Percentiles rank a stretch among this genome's conserved stretches.
Conservation (phyloP, 2,888 invertebrate genomes). For the Sarcophaga rosellei region DNA sequence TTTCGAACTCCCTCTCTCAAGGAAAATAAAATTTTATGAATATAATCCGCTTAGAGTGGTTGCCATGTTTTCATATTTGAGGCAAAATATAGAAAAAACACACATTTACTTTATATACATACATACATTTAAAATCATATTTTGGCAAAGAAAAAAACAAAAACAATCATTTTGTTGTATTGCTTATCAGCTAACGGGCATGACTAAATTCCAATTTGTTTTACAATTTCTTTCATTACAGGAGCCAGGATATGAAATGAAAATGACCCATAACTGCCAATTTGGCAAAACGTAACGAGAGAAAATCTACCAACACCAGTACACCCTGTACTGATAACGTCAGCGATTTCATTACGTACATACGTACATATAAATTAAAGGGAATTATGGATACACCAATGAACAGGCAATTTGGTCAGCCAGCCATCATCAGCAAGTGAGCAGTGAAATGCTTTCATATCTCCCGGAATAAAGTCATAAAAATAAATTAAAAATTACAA, state of each 20-base stretch:
- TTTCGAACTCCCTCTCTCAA: constrained; percentile 33
- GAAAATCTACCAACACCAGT: constrained; percentile 32
- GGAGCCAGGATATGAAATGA: constrained; percentile 68
- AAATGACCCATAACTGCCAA: constrained; percentile 72
- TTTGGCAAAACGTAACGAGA: constrained; percentile 48
- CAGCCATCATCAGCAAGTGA: constrained; percentile 39
- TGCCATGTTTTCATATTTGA: constrained; percentile 57
- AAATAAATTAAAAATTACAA: constrained; percentile 42
- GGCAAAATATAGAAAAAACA: constrained; percentile 18
- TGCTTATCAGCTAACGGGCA: constrained; percentile 76
- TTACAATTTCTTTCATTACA: constrained; percentile 70
- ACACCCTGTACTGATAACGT: not conserved
- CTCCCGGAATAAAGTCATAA: constrained; percentile 31
- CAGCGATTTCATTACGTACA: constrained; percentile 54
- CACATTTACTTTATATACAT: constrained; percentile 32
- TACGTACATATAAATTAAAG: constrained; percentile 73
- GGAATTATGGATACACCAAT: constrained; percentile 73
- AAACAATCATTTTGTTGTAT: constrained; percentile 18
- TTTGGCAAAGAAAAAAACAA: constrained; percentile 24
- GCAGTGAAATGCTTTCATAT: constrained; percentile 15
- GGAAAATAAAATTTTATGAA: constrained; percentile 74
- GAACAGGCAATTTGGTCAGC: constrained; percentile 55
- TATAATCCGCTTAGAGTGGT: constrained; percentile 74
- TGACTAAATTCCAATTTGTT: constrained; percentile 67
- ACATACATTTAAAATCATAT: constrained; percentile 5